A percentile compares a stretch with the other conserved stretches of the same genome.
Conservation (phyloP, 2,888 invertebrate species). For the Psylliodes chrysocephalus region DNA sequence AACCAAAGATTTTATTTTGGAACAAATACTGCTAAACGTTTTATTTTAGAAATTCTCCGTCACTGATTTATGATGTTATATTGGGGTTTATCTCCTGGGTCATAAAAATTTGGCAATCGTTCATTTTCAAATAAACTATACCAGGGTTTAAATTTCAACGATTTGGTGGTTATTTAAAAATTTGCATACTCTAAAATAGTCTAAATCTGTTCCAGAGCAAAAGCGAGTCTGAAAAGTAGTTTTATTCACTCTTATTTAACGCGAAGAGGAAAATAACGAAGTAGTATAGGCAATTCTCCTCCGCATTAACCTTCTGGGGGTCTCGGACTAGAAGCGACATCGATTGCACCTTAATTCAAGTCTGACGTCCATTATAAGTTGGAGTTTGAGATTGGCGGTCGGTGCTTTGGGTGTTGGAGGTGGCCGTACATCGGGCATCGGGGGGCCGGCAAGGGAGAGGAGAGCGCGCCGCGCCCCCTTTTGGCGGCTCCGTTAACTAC, state of each 20-base stretch:
- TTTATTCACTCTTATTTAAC: conserved; percentile 25
- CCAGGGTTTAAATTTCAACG: too few species aligned
- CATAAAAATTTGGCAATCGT: too few species aligned
- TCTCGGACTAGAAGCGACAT: conserved; percentile 48
- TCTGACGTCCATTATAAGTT: conserved; percentile 58
- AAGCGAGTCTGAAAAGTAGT: conserved; percentile 11
- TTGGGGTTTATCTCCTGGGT: too few species aligned
- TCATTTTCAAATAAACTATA: too few species aligned
- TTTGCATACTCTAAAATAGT: too few species aligned
- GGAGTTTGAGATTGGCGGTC: conserved; percentile 46
- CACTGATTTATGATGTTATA: too few species aligned
- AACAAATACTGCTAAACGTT: too few species aligned
- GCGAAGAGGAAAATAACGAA: conserved; percentile 28
- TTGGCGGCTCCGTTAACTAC: conserved; percentile 55
- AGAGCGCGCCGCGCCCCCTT: conserved; percentile 34
- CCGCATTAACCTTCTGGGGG: conserved; percentile 41
- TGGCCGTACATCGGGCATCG: conserved; percentile 32
- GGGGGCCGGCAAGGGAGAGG: conserved; percentile 12
- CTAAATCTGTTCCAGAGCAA: too few species aligned
- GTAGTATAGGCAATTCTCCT: conserved; percentile 31
- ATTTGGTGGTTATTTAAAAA: too few species aligned
- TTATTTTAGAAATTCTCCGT: too few species aligned
- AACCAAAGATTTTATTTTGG: too few species aligned
- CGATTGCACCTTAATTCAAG: conserved; percentile 63
- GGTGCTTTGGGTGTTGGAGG: conserved; percentile 30